phyloP scores from a whole-genome alignment of 1,140 invertebrate genomes.

The Arion vulgaris region DNA sequence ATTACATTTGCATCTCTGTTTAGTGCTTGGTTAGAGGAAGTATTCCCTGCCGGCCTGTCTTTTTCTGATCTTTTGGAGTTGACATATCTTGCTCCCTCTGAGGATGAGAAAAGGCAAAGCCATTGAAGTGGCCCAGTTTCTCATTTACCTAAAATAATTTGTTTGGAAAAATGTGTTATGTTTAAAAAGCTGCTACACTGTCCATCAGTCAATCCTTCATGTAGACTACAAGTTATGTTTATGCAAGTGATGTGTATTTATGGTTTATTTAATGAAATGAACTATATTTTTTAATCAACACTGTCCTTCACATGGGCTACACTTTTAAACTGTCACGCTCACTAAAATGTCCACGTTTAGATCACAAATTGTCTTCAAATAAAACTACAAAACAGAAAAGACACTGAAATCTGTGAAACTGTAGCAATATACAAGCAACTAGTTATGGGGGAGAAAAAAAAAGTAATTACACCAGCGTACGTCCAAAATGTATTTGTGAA shows the following conservation, averaged over 20 bases:
- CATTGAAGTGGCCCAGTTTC: conserved; percentile 16
- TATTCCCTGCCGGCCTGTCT: neutral
- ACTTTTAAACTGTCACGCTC: too few relatives aligned
- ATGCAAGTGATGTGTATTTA: neutral
- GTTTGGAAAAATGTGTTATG: neutral
- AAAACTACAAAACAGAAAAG: too few relatives aligned
- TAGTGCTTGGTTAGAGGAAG: conserved; percentile 11
- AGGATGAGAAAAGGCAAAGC: conserved; percentile 35
- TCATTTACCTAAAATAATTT: neutral
- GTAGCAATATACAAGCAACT: too few relatives aligned
- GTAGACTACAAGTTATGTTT: neutral
- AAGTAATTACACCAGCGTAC: too few relatives aligned
- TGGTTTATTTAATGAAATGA: neutral
- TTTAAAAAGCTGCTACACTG: neutral
- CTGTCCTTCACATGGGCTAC: too few relatives aligned
- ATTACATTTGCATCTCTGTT: neutral
- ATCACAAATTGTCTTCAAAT: too few relatives aligned
- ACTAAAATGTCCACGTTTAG: too few relatives aligned
- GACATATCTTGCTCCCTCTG: conserved; percentile 31
- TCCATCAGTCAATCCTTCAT: neutral
- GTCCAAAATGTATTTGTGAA: too few relatives aligned
- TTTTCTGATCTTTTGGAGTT: conserved; percentile 23
- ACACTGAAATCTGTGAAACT: too few relatives aligned
- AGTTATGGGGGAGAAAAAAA: too few relatives aligned
- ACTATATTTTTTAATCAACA: too few relatives aligned